phyloP scores from a whole-genome alignment of 2,888 invertebrate genomes.

The Chrysolina americana region DNA sequence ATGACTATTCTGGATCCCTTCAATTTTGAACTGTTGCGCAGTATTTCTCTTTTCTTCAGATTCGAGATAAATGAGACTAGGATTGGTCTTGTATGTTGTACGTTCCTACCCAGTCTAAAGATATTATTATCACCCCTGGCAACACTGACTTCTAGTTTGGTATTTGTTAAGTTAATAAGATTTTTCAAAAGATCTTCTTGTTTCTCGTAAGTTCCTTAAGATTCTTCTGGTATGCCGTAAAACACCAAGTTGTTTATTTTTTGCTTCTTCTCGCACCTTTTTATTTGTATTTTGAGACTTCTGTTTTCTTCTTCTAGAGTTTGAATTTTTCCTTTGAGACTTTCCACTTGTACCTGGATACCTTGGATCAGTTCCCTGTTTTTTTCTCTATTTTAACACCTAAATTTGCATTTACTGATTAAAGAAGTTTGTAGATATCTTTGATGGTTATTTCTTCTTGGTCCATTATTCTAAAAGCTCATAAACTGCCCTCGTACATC shows the following conservation, averaged over 20 bases:
- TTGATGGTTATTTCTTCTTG: no score
- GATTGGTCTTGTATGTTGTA: slow-evolving; percentile 22
- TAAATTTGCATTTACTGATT: no score
- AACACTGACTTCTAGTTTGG: slow-evolving; percentile 29
- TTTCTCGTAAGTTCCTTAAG: background rate
- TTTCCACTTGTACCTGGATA: no score
- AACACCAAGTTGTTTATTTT: background rate
- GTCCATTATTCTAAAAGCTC: no score
- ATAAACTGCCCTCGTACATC: no score
- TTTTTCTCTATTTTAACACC: no score
- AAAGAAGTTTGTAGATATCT: no score
- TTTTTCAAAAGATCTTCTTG: background rate
- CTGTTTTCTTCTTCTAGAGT: no score
- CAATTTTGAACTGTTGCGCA: slow-evolving; percentile 21
- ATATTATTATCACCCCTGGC: slow-evolving; percentile 19
- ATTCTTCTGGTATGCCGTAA: background rate
- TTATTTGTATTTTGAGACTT: background rate
- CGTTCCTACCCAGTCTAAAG: slow-evolving; percentile 22
- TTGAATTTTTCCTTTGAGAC: no score
- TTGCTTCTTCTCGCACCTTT: background rate
- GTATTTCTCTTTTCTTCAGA: slow-evolving; percentile 23
- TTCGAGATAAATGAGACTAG: slow-evolving; percentile 18
- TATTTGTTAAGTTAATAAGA: slow-evolving; percentile 13
- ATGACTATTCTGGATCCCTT: slow-evolving; percentile 24
- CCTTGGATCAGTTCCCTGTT: no score